Base-by-base conservation (phyloP, 2,113 vertebrate genomes). In the Eulemur rufifrons region DNA sequence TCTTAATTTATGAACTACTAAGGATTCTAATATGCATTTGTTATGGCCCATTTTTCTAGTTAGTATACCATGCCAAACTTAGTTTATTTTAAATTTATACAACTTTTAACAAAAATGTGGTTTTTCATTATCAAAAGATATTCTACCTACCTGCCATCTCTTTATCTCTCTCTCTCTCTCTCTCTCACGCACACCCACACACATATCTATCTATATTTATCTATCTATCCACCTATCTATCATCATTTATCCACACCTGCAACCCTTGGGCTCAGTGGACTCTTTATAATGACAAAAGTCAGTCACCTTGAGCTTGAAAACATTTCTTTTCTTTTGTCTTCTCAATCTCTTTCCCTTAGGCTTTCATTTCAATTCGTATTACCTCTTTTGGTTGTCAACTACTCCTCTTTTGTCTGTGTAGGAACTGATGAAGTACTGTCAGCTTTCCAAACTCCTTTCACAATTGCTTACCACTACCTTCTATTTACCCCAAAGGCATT, bases 251-350 rank as follows among this genome's bases (percentile, higher is more conserved):
- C 29, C 12, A 94, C 1, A 91, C 1, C 20, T 18, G 18, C 11
- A 68, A 92, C 2, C 0, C 5, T 18, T 84, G 32, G 32, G 3
- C 37, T 84, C 32, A 96, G 5, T 71, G 23, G 23, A 45, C 34
- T 85, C n/a, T 89, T 93, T 66, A 74, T 93, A 95, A 89, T 14
- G 89, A 82, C 7, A 94, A 56, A 85, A 20, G 9, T 50, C 68
- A 89, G 18, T 34, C n/a, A 87, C 29, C 11, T 9, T 90, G 17
- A 90, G 21, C 18, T 85, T 96, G n/a, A 89, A 89, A 63, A 84
- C 50, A 29, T 42, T 17, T 77, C 59, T 93, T 86, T 93, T 83
- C 73, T 6, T 80, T 50, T 86, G n/a, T 64, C 78, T 78, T 93
- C 63, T 74, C 27, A 61, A 5, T 69, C 42, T 92, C 21, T 96